Percentiles rank a stretch among this genome's conserved stretches.
These are phyloP conservation scores for Neosilurus hyrtlii DNA, from an alignment of 2,797 vertebrate genomes.

Conservation along the genomic window DNA sequence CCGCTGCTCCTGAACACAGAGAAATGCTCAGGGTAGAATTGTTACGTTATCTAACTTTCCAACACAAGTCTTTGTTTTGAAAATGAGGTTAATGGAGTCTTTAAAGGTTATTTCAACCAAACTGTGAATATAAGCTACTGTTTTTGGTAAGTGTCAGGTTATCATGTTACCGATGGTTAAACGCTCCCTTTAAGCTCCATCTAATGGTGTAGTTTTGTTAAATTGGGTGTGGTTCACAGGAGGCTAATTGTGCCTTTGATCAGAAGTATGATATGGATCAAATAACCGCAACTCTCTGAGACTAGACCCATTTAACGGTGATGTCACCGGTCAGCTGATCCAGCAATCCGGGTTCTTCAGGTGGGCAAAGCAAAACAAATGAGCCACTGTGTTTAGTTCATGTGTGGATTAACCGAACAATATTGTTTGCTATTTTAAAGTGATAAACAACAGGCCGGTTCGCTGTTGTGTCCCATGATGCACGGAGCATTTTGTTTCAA, in stretches of 20 bases:
- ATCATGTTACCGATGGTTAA: background rate
- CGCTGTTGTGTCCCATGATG: too few relatives aligned
- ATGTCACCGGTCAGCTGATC: too few relatives aligned
- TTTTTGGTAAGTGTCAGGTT: background rate
- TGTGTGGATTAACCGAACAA: too few relatives aligned
- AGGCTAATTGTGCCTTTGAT: conserved; percentile 44
- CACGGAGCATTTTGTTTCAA: too few relatives aligned
- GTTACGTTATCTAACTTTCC: background rate
- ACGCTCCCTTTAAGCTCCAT: background rate
- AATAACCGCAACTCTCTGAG: background rate
- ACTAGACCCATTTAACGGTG: too few relatives aligned
- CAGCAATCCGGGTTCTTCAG: too few relatives aligned
- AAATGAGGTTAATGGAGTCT: background rate
- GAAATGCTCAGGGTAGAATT: conserved; percentile 12
- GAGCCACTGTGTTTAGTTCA: too few relatives aligned
- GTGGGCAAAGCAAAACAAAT: too few relatives aligned
- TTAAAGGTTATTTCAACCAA: conserved; percentile 2
- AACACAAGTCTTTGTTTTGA: background rate
- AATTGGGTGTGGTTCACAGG: conserved; percentile 22
- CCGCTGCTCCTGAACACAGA: conserved; percentile 43
- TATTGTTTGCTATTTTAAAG: too few relatives aligned
- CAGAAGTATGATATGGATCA: conserved; percentile 24
- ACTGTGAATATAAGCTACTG: background rate
- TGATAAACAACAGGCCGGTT: too few relatives aligned
- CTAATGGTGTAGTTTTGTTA: conserved; percentile 18